Base-by-base conservation (phyloP, 2,888 invertebrate species). In the Lymantria dispar region DNA sequence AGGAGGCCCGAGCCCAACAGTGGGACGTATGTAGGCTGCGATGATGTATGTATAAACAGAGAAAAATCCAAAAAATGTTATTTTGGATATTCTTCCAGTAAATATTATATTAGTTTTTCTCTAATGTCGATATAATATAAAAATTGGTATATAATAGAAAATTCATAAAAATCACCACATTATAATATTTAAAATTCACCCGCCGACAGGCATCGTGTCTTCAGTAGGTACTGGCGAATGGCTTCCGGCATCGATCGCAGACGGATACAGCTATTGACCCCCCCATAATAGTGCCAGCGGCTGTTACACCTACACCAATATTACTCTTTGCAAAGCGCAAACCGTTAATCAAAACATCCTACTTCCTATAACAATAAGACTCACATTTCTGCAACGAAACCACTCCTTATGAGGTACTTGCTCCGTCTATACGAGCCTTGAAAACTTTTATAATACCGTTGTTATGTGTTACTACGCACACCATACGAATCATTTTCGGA, bases 181-280 rank as follows among this genome's bases (percentile, higher is more conserved):
- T 5, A 5, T 22, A 22, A 22, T 22, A 22, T 22, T 22, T 5
- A 65, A 68, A 67, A 75, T 71, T 68, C 67, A 56, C 52, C 50
- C 53, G 60, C 61, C 62, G 58, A 63, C 71, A 68, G 68, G 63
- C 62, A 64, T 64, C 60, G 64, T 60, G 68, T 74, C 80, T 83
- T 83, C 82, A 71, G 72, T 70, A 68, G 68, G 73, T 63, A 70
- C 68, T 65, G 72, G 70, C 69, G 62, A 71, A 61, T 59, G 57
- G 70, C 68, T 83, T 84, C 85, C 83, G 79, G 76, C 63, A 82
- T 85, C 82, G 85, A 85, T 82, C 80, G 77, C 60, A 58, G 61
- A 61, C 70, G 73, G 75, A 80, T 76, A 78, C 76, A 70, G 78
- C 75, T 80, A 80, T 83, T 84, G 84, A 82, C 82, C 81, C 80